A percentile compares a stretch with the other conserved stretches of the same genome.
These are phyloP conservation scores for Ormyrus pomaceus DNA, from an alignment of 2,888 invertebrate species.

Conservation along the genomic window DNA sequence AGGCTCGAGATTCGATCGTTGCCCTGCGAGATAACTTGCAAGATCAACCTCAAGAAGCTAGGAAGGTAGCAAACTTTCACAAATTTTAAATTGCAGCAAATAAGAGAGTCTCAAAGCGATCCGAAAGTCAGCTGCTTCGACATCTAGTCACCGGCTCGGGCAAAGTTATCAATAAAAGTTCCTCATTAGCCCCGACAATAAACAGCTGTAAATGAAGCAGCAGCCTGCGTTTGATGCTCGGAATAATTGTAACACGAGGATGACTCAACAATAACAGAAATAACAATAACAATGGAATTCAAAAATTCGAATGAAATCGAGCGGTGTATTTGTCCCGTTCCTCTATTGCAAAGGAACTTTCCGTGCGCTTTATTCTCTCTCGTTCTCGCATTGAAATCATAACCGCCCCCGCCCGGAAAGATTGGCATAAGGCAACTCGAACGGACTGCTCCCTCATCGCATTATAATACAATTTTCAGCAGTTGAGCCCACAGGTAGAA, in stretches of 20 bases:
- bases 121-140: too few relatives aligned
- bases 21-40: too few relatives aligned
- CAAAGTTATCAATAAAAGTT: constrained; percentile 7
- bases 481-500: constrained; percentile 59
- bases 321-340: constrained; percentile 13
- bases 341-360: neutral
- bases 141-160: too few relatives aligned
- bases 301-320: constrained; percentile 35
- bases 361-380: neutral
- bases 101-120: too few relatives aligned
- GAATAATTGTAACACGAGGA: constrained; percentile 16
- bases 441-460: constrained; percentile 67
- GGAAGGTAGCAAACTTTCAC: too few relatives aligned
- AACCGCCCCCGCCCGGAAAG: constrained; percentile 68
- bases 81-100: too few relatives aligned
- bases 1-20: neutral
- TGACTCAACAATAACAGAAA: constrained; percentile 20
- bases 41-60: too few relatives aligned
- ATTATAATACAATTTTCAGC: constrained; percentile 74
- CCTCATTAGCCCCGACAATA: constrained; percentile 40
- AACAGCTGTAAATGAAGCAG: constrained; percentile 47
- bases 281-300: constrained; percentile 3
- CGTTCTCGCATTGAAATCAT: constrained; percentile 66
- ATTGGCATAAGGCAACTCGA: constrained; percentile 75
- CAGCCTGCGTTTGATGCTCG: neutral